phyloP scores from a whole-genome alignment of 2,888 invertebrate genomes.

The Melipona bicolor region DNA sequence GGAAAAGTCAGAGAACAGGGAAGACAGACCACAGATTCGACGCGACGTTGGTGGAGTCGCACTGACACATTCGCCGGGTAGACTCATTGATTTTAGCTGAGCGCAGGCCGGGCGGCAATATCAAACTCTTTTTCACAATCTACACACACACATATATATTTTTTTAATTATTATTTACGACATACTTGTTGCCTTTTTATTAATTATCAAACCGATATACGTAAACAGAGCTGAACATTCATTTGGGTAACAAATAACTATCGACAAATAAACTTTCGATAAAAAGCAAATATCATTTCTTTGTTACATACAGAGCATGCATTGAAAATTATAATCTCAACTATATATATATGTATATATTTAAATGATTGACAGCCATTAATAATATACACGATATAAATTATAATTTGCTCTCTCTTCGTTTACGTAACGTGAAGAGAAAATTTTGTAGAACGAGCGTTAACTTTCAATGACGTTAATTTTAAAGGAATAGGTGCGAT shows the following conservation, averaged over 20 bases:
- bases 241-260: conserved; percentile 14
- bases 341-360: neutral
- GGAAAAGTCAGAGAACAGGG: conserved; percentile 28
- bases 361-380: neutral
- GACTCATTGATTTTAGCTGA: conserved; percentile 80
- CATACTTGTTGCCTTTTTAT: neutral
- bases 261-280: neutral
- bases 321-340: neutral
- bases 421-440: neutral
- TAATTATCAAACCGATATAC: conserved; percentile 2
- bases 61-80: conserved; percentile 66
- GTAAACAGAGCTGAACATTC: neutral
- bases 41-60: conserved; percentile 66
- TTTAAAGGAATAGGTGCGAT: neutral
- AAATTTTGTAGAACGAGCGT: neutral
- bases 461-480: conserved; percentile 3
- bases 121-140: conserved; percentile 36
- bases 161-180: conserved; percentile 3
- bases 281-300: neutral
- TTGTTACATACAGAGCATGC: neutral
- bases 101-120: conserved; percentile 75
- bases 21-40: conserved; percentile 41
- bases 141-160: neutral
- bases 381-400: neutral
- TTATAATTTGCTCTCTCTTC: neutral